Evolutionary conservation across 2,888 invertebrate genomes (phyloP), one percentile per base, ranked within the genome.

Genomic region (Eurois occulta): DNA sequence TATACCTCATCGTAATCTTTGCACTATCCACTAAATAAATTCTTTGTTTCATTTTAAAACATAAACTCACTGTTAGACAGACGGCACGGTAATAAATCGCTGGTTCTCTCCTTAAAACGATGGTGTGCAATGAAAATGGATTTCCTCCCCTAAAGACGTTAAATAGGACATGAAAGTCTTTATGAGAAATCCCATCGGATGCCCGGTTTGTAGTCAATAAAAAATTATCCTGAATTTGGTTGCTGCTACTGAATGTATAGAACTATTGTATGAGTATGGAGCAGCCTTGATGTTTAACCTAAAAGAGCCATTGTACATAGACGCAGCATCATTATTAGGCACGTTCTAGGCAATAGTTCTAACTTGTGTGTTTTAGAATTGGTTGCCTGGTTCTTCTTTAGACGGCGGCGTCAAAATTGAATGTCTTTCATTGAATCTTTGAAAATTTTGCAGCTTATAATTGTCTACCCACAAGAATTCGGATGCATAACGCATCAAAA

Each of bases 211-310:
- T 28, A 55, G 18, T 11, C 24, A 38, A 55, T 8, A 38, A 55
- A 13, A 28, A 28, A 18, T 41, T 11, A 41, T 48, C 18, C 24
- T 77, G 8, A 13, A 48, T 75, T 32, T 62, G 24, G 75, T 74
- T 73, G 11, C 3, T 48, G 64, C 32, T 28, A 24, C 6, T 18
- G 55, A 24, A 24, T 41, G 11, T 13, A 41, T 32, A 11, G 8
- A 75, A 32, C 24, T 35, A 21, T 70, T 48, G 66, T 62, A 74
- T 55, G 16, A 38, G 52, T 62, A 67, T 81, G 41, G 28, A 60
- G 24, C 35, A 81, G 21, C 81, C 81, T 73, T 72, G 35, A 58
- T 60, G n/a, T 46, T 11, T 70, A 58, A 67, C 55, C 65, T 67
- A 55, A 67, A 62, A 41, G 38, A 11, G 38, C 13, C 11, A 46